Percentiles rank a stretch among this genome's conserved stretches.
Conservation (phyloP, 1,140 invertebrate species). For the Drosophila prosaltans region DNA sequence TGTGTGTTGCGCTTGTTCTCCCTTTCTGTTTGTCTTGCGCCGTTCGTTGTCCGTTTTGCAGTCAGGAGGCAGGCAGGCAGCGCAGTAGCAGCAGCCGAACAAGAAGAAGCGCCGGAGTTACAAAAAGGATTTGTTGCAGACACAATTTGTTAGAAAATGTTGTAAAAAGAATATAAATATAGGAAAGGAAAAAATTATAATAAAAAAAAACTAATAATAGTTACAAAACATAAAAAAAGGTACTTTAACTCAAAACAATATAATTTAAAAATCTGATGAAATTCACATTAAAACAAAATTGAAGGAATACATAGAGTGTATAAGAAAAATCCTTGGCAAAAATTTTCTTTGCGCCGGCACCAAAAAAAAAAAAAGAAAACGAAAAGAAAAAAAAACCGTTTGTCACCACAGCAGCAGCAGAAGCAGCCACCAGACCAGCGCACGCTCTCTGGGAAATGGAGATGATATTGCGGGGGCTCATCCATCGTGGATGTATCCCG, state of each 20-base stretch:
- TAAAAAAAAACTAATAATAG: neutral
- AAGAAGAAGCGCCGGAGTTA: slow-evolving; percentile 15
- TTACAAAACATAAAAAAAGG: slow-evolving; percentile 1
- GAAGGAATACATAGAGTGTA: neutral
- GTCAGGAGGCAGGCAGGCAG: slow-evolving; percentile 41
- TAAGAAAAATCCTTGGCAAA: slow-evolving; percentile 9
- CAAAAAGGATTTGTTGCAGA: slow-evolving; percentile 55
- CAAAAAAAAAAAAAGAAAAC: slow-evolving; percentile 13
- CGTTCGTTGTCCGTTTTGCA: slow-evolving; percentile 35
- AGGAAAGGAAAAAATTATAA: slow-evolving; percentile 13
- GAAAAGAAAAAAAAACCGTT: slow-evolving; percentile 5
- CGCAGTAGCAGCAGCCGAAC: slow-evolving; percentile 28
- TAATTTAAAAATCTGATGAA: neutral
- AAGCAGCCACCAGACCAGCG: slow-evolving; percentile 20
- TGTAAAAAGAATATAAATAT: slow-evolving; percentile 7
- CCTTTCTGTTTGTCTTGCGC: slow-evolving; percentile 34
- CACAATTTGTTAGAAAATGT: slow-evolving; percentile 31
- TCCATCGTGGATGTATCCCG: slow-evolving; percentile 77
- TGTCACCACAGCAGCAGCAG: slow-evolving; percentile 17
- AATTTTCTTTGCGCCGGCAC: slow-evolving; percentile 49
- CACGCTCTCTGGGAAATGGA: slow-evolving; percentile 30
- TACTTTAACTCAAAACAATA: neutral
- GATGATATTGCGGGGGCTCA: slow-evolving; percentile 45
- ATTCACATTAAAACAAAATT: slow-evolving; percentile 1
- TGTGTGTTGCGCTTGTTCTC: slow-evolving; percentile 32